These are phyloP conservation scores for Sinonovacula constricta DNA, from an alignment of 1,140 invertebrate genomes.

Conservation along the genomic window DNA sequence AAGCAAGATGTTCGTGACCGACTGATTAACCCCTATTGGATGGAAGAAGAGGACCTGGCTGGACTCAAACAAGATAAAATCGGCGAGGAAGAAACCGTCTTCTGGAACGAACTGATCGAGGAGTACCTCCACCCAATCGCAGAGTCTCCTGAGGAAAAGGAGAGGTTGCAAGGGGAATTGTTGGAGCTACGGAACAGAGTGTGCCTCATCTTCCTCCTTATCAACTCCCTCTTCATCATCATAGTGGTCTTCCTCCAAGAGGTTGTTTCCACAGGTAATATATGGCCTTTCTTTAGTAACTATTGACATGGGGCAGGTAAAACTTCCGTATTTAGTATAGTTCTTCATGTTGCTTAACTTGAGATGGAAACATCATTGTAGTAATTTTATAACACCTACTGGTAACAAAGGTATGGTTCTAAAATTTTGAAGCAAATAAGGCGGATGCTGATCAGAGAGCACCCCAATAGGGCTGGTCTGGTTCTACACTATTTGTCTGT, in stretches of 20 bases:
- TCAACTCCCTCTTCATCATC: constrained; percentile 75
- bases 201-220: constrained; percentile 73
- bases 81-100: constrained; percentile 78
- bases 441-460: no score
- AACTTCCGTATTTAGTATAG: no score
- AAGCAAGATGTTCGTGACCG: constrained; percentile 80
- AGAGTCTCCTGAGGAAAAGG: constrained; percentile 66
- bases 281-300: no score
- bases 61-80: constrained; percentile 80
- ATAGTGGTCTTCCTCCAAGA: constrained; percentile 68
- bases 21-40: constrained; percentile 95
- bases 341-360: no score
- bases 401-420: no score
- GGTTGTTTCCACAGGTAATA: no score
- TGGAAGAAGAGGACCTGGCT: constrained; percentile 83
- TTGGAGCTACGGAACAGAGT: constrained; percentile 95
- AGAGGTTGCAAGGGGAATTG: constrained; percentile 84
- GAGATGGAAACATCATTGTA: no score
- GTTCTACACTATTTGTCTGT: no score
- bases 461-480: no score
- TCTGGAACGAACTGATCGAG: constrained; percentile 72
- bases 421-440: no score
- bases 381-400: no score
- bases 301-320: no score
- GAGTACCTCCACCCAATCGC: constrained; percentile 72